Conservation (phyloP, 2,888 invertebrate species). For the Parthenolecanium corni region DNA sequence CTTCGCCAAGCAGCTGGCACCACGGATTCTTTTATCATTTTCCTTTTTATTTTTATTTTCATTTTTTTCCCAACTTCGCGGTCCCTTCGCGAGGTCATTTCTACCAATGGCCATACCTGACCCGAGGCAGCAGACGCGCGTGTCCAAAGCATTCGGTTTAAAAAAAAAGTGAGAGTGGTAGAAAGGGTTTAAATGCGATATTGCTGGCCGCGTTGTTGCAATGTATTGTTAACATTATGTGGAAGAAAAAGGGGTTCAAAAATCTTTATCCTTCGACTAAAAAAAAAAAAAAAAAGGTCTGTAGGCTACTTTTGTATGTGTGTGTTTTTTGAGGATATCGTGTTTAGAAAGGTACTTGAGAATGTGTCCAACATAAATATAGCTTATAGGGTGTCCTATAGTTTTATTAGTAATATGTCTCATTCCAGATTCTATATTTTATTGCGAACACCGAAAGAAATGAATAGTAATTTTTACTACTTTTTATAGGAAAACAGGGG, state of each 20-base stretch:
- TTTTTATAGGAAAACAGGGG: too few species aligned
- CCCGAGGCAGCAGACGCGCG: constrained; percentile 23
- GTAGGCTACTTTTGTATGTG: not conserved
- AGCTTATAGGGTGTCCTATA: too few species aligned
- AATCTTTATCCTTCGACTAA: not conserved
- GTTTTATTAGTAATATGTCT: too few species aligned
- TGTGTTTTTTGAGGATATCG: not conserved
- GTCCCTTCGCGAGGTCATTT: constrained; percentile 27
- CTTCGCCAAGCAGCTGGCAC: constrained; percentile 10
- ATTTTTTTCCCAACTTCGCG: constrained; percentile 6
- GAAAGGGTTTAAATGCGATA: too few species aligned
- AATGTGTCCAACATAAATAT: too few species aligned
- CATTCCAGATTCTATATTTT: too few species aligned
- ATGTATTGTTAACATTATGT: too few species aligned
- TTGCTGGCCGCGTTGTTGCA: too few species aligned
- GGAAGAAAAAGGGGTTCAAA: not conserved
- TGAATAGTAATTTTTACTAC: too few species aligned
- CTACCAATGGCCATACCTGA: constrained; percentile 19
- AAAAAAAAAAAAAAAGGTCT: not conserved
- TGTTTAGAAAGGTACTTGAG: not conserved
- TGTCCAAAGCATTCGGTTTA: not conserved
- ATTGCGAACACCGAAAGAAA: too few species aligned
- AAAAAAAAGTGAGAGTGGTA: too few species aligned
- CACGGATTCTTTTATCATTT: constrained; percentile 19
- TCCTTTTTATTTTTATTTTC: too few species aligned